A percentile compares a stretch with the other conserved stretches of the same genome.
phyloP scores from a whole-genome alignment of 2,888 invertebrate genomes.

The Netelia virgata region DNA sequence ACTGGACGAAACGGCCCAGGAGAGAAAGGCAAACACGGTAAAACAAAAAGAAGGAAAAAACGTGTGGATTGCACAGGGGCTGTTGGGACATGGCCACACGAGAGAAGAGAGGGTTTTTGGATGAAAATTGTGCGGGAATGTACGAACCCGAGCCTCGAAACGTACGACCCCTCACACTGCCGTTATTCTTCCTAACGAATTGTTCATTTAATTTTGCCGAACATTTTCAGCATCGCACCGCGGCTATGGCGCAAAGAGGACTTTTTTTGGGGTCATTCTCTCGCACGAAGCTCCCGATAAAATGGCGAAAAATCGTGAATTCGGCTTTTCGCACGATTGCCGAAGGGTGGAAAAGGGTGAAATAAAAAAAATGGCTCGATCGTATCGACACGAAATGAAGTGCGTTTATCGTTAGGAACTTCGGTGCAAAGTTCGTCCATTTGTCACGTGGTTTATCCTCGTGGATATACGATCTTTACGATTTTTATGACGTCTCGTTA shows the following conservation, averaged over 20 bases:
- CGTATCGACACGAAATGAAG: constrained; percentile 55
- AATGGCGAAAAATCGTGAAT: constrained; percentile 48
- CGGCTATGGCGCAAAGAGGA: constrained; percentile 61
- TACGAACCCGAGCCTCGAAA: constrained; percentile 18
- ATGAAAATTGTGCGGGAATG: constrained; percentile 53
- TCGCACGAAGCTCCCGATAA: constrained; percentile 45
- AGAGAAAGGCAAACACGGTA: constrained; percentile 67
- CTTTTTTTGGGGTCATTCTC: constrained; percentile 47
- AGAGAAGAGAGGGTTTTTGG: constrained; percentile 64
- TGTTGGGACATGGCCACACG: constrained; percentile 31
- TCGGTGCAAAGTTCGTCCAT: constrained; percentile 56
- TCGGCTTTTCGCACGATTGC: constrained; percentile 18
- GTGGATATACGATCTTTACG: constrained; percentile 77
- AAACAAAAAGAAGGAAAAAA: constrained; percentile 6
- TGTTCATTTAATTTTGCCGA: constrained; percentile 80
- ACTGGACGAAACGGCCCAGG: constrained; percentile 46
- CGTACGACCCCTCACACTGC: constrained; percentile 29
- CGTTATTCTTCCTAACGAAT: constrained; percentile 78
- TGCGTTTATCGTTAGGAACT: constrained; percentile 40
- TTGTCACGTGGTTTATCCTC: constrained; percentile 69
- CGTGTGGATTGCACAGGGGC: not conserved
- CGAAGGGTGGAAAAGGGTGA: not conserved
- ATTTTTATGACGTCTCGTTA: constrained; percentile 76
- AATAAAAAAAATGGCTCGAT: constrained; percentile 29
- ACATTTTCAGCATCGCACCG: constrained; percentile 74